Conservation (phyloP, 2,113 vertebrate species). For the Orientallactaga bullata region DNA sequence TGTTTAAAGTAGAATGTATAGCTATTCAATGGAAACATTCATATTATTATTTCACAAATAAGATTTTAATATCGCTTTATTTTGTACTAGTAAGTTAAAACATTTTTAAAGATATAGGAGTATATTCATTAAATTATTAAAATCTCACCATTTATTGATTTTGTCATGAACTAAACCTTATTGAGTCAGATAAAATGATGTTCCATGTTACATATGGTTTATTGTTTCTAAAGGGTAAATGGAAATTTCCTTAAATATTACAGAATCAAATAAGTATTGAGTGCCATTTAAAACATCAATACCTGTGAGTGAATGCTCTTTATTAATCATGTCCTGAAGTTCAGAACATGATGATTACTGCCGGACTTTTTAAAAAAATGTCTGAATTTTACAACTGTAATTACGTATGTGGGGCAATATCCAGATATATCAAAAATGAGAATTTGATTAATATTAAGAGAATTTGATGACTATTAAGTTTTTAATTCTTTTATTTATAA, state of each 20-base stretch:
- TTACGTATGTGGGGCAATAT: conserved; percentile 83
- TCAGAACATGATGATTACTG: conserved; percentile 72
- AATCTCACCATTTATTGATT: background rate
- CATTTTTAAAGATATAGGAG: background rate
- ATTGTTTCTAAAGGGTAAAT: conserved; percentile 78
- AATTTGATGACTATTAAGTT: conserved; percentile 77
- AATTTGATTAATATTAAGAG: conserved; percentile 76
- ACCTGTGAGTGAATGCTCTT: conserved; percentile 78
- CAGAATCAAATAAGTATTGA: conserved; percentile 79
- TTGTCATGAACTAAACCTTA: conserved; percentile 22
- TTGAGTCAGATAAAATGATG: conserved; percentile 33
- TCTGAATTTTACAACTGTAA: conserved; percentile 75
- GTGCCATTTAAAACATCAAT: conserved; percentile 85
- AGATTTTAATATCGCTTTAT: background rate
- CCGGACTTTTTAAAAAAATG: conserved; percentile 77
- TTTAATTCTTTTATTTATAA: conserved; percentile 35
- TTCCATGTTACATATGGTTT: background rate
- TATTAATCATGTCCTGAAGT: conserved; percentile 79
- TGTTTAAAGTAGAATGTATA: background rate
- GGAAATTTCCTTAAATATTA: conserved; percentile 76
- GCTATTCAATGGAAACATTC: background rate
- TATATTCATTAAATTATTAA: conserved; percentile 52
- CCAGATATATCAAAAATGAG: conserved; percentile 78
- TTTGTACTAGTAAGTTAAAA: background rate
- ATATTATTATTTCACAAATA: background rate